Evolutionary conservation across 1,140 invertebrate genomes (phyloP), one percentile per base, ranked within the genome.

Genomic region (Aethina tumida): DNA sequence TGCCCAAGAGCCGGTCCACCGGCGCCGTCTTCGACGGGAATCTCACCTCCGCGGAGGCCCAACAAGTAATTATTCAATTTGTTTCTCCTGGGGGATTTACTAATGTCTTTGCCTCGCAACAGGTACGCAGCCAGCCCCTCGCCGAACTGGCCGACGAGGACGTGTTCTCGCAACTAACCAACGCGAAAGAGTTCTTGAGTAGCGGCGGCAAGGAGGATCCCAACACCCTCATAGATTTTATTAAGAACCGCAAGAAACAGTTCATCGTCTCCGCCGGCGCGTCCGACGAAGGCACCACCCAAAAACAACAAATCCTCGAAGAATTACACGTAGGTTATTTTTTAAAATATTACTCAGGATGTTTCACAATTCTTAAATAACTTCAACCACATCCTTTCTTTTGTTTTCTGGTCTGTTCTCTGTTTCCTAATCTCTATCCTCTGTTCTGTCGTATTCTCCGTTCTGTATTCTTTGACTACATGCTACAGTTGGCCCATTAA

Each of bases 241-340:
- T 62, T 39, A 60, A 60, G 35, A 58, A 49, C 30, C 40, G 56
- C 12, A 59, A 58, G 36, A 59, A 57, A 41, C 52, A 49, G 31
- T 43, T 37, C 18, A 48, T 35, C 35, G 34, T 33, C 13, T 43
- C 50, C 39, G 45, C 58, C 8, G 49, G 51, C 8, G 41, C 47
- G 39, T 60, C 66, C 43, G 77, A 81, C 47, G 79, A 82, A 35
- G 76, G 81, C 46, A 76, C 77, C 28, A 59, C 76, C 10, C 71
- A 80, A 42, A 84, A 83, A 49, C 79, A 84, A 61, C 78, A 81
- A 55, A 83, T 85, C 51, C 66, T 84, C 5, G 81, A 85, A 52
- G 81, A 86, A 59, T 59, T 86, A 39, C 77, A 85, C 63, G 75
- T 76, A 59, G 41, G 49, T 60, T 20, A 34, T 28, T 10, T 9